A percentile compares a stretch with the other conserved stretches of the same genome.
phyloP scores from a whole-genome alignment of 1,140 invertebrate genomes.

The Orius insidiosus region DNA sequence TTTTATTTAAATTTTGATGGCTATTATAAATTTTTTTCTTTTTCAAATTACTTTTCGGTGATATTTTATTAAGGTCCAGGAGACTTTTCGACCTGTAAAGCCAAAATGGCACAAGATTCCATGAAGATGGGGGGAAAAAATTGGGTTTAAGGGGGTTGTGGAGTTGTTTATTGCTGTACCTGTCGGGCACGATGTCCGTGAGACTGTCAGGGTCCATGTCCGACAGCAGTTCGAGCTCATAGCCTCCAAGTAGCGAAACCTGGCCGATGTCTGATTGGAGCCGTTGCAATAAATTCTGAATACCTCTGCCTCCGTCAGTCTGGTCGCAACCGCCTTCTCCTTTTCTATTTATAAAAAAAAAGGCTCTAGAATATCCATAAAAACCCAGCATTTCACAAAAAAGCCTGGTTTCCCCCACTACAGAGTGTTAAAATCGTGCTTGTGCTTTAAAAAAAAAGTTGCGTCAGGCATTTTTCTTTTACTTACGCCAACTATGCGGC shows the following conservation, averaged over 20 bases:
- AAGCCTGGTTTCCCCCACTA: background rate
- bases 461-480: slow-evolving; percentile 4
- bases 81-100: background rate
- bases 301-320: slow-evolving; percentile 31
- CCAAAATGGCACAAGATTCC: no score
- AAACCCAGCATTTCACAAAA: no score
- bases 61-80: background rate
- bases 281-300: slow-evolving; percentile 39
- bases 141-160: background rate
- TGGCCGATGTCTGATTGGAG: slow-evolving; percentile 60
- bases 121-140: background rate
- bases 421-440: background rate
- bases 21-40: no score
- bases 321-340: slow-evolving; percentile 24
- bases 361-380: no score
- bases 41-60: background rate
- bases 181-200: slow-evolving; percentile 57
- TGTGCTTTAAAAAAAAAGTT: background rate
- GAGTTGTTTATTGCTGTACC: slow-evolving; percentile 29
- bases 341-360: no score
- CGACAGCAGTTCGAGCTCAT: slow-evolving; percentile 58
- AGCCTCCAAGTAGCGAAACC: slow-evolving; percentile 59
- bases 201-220: slow-evolving; percentile 73
- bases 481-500: slow-evolving; percentile 8
- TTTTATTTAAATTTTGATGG: no score